Conservation (phyloP, 1,140 invertebrate species). For the Pachypeltis micranthus region DNA sequence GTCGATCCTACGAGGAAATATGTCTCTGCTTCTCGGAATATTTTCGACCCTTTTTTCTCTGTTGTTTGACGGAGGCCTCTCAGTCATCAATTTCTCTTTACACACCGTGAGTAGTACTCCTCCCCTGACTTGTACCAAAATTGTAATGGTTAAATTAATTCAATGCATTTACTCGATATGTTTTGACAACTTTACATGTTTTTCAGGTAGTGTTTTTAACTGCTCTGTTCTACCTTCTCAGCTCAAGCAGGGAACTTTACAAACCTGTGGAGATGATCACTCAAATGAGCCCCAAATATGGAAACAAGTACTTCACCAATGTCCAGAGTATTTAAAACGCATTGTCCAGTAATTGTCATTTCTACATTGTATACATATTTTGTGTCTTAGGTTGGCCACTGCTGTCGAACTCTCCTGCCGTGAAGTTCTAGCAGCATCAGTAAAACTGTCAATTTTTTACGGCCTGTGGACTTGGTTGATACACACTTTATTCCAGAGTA, state of each 20-base stretch:
- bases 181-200: constrained; percentile 10
- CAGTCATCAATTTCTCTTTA: constrained; percentile 84
- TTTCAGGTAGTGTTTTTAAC: constrained; percentile 88
- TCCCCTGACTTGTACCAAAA: background rate
- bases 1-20: constrained; percentile 82
- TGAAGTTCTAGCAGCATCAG: constrained; percentile 81
- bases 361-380: background rate
- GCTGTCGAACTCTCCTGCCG: constrained; percentile 61
- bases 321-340: too few relatives aligned
- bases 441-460: constrained; percentile 95
- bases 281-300: constrained; percentile 54
- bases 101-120: constrained; percentile 71
- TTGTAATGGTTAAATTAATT: background rate
- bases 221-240: constrained; percentile 87
- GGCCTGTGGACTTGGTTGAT: constrained; percentile 96
- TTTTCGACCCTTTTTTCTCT: constrained; percentile 76
- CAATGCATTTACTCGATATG: too few relatives aligned
- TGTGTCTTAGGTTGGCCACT: constrained; percentile 50
- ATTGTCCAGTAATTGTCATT: background rate
- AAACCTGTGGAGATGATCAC: constrained; percentile 81
- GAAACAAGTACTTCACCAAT: constrained; percentile 37
- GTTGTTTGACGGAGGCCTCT: constrained; percentile 81
- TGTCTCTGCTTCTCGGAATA: constrained; percentile 77
- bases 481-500: constrained; percentile 87
- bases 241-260: constrained; percentile 75